These are phyloP conservation scores for Omphaloscelis lunosa DNA, from an alignment of 2,888 invertebrate genomes.

Conservation along the genomic window DNA sequence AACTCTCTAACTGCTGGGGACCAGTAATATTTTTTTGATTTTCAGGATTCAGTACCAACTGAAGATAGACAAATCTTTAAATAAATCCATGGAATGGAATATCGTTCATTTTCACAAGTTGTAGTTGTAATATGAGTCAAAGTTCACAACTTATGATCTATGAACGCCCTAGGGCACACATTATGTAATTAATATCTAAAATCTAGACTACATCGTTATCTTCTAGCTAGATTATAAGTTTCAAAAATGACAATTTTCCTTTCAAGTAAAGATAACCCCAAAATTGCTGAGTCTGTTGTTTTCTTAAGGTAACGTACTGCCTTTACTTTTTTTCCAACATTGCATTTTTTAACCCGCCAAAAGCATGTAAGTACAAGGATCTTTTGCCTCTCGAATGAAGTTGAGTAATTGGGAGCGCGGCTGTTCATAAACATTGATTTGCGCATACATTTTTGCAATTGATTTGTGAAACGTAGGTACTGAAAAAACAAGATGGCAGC, in stretches of 20 bases:
- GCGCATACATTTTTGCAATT: neutral
- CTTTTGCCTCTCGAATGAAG: neutral
- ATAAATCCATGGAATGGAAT: conserved; percentile 13
- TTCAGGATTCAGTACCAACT: neutral
- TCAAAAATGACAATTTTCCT: too few relatives aligned
- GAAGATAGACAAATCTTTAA: conserved; percentile 1
- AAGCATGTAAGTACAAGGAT: neutral
- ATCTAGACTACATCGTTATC: too few relatives aligned
- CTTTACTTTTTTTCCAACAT: too few relatives aligned
- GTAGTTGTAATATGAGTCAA: conserved; percentile 30
- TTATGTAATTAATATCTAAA: too few relatives aligned
- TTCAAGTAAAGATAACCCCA: too few relatives aligned
- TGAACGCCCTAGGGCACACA: conserved; percentile 21
- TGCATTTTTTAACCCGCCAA: too few relatives aligned
- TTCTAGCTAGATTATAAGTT: too few relatives aligned
- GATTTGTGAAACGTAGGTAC: neutral
- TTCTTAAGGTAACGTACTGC: too few relatives aligned
- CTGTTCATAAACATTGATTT: neutral
- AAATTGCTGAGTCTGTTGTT: too few relatives aligned
- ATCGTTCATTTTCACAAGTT: conserved; percentile 25
- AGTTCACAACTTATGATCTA: conserved; percentile 29
- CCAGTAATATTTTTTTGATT: neutral
- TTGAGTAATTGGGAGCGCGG: too few relatives aligned
- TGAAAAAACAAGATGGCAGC: neutral
- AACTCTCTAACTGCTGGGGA: neutral